phyloP scores from a whole-genome alignment of 2,113 vertebrate species.

The Nycticorax nycticorax region DNA sequence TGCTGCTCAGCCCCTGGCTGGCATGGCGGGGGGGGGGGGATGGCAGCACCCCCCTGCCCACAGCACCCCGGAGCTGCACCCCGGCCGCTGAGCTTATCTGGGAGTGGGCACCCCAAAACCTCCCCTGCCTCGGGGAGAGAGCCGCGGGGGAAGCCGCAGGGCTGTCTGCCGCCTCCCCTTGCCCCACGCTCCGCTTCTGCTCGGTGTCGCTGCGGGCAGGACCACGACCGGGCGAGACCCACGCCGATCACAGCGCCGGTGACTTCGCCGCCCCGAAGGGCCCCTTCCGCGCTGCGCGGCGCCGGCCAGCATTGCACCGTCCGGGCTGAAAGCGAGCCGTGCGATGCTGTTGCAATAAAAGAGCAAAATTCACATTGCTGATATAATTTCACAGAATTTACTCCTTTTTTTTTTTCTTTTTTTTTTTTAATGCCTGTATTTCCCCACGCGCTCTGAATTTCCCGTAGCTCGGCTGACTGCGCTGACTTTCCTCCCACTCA shows the following conservation, averaged over 20 bases:
- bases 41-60: not conserved
- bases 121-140: not conserved
- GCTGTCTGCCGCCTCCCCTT: too few species aligned
- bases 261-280: not conserved
- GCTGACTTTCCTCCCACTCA: not conserved
- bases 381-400: not conserved
- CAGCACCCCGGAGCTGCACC: not conserved
- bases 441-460: not conserved
- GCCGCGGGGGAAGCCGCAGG: too few species aligned
- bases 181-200: too few species aligned
- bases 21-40: not conserved
- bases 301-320: accelerated
- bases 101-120: not conserved
- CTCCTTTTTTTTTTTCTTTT: not conserved
- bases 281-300: accelerated
- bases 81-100: not conserved
- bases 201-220: accelerated
- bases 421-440: not conserved
- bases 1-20: not conserved
- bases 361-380: not conserved
- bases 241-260: accelerated
- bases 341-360: not conserved
- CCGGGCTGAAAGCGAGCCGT: accelerated
- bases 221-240: accelerated
- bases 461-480: not conserved